phyloP scores from a whole-genome alignment of 92 coral and sea anemone genomes.

The Paramuricea clavata region DNA sequence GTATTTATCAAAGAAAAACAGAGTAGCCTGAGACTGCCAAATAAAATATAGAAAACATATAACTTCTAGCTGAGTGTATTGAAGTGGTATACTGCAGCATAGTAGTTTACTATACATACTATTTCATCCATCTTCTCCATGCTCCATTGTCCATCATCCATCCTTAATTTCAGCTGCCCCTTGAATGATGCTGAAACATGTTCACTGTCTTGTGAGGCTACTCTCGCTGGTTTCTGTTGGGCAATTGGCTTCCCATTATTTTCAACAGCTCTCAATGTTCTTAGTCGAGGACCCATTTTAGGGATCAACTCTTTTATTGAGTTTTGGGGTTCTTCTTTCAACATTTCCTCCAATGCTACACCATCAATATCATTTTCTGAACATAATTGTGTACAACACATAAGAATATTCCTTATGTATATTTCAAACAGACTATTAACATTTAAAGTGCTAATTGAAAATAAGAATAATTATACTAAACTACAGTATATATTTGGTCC shows the following conservation, averaged over 20 bases:
- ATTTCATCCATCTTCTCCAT: conserved; percentile 11
- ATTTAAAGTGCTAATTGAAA: too few relatives aligned
- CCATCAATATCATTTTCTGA: conserved; percentile 10
- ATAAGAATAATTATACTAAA: too few relatives aligned
- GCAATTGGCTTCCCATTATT: background rate
- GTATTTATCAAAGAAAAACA: too few relatives aligned
- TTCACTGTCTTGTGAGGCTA: background rate
- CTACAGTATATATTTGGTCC: too few relatives aligned
- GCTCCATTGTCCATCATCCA: conserved; percentile 8
- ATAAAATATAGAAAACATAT: too few relatives aligned
- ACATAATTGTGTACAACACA: too few relatives aligned
- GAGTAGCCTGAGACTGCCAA: too few relatives aligned
- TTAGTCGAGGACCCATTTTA: background rate
- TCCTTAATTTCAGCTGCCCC: background rate
- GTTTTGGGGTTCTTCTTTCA: background rate
- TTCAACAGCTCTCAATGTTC: background rate
- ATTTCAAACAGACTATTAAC: too few relatives aligned
- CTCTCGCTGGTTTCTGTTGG: background rate
- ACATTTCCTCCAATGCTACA: background rate
- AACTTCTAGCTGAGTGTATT: too few relatives aligned
- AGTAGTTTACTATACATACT: background rate
- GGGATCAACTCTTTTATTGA: background rate
- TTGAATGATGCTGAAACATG: background rate
- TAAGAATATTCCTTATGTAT: too few relatives aligned
- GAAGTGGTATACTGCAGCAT: too few relatives aligned